These are phyloP conservation scores for Prietella phreatophila DNA, from an alignment of 2,113 vertebrate genomes.

Conservation along the genomic window DNA sequence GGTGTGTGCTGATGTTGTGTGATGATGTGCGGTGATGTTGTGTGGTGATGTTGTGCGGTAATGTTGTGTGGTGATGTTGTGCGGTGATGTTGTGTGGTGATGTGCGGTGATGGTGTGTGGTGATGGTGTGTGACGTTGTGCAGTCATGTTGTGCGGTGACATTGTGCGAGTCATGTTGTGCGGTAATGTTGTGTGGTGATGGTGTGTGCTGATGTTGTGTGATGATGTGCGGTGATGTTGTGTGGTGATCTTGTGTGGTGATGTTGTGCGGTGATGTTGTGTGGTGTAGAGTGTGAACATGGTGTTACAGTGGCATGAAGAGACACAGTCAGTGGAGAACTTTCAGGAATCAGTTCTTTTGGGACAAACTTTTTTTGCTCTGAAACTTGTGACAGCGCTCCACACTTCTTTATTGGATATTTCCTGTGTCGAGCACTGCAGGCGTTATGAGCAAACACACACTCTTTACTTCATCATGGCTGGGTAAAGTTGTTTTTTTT, in stretches of 20 bases:
- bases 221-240: background rate
- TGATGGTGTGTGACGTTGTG: background rate
- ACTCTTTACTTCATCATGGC: slow-evolving; percentile 60
- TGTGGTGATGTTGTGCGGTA: background rate
- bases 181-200: background rate
- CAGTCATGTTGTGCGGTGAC: too few relatives aligned
- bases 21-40: too few relatives aligned
- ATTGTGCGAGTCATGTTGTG: background rate
- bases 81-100: background rate
- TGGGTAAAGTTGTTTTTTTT: slow-evolving; percentile 59
- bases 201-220: background rate
- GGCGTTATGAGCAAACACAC: slow-evolving; percentile 39
- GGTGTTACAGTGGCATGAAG: background rate
- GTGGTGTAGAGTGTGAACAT: background rate
- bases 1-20: background rate
- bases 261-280: background rate
- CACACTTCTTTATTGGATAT: background rate
- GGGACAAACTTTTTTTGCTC: background rate
- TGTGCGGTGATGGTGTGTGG: background rate
- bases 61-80: background rate
- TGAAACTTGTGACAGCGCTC: background rate
- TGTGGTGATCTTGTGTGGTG: background rate
- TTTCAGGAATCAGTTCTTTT: background rate
- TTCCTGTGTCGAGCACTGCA: slow-evolving; percentile 13
- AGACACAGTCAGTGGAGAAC: background rate